These are phyloP conservation scores for Diplolepis rosae DNA, from an alignment of 2,888 invertebrate genomes.

Conservation along the genomic window DNA sequence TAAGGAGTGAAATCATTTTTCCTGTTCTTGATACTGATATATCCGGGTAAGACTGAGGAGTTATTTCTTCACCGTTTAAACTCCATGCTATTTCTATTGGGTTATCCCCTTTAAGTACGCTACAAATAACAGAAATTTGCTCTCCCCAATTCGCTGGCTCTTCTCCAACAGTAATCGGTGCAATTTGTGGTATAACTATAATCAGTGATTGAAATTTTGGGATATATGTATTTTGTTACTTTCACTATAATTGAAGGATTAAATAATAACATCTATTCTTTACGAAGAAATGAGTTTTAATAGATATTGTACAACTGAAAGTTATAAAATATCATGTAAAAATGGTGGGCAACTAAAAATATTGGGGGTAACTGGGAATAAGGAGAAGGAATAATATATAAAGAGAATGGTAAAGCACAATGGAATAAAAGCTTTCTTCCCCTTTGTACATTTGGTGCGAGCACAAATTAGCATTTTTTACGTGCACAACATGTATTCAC, in stretches of 20 bases:
- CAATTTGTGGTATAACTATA: slow-evolving; percentile 82
- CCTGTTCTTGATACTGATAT: slow-evolving; percentile 75
- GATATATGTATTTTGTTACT: not conserved
- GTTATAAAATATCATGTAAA: not conserved
- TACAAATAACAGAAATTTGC: slow-evolving; percentile 83
- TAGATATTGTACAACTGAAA: no score
- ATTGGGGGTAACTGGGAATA: not conserved
- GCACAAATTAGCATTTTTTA: not conserved
- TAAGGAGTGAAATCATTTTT: slow-evolving; percentile 75
- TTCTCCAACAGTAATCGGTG: slow-evolving; percentile 84
- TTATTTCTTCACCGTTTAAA: slow-evolving; percentile 69
- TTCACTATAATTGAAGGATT: not conserved
- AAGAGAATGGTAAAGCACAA: not conserved
- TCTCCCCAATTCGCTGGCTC: slow-evolving; percentile 87
- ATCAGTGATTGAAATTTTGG: not conserved
- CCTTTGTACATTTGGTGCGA: not conserved
- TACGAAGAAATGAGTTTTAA: no score
- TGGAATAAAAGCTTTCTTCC: not conserved
- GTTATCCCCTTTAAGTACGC: slow-evolving; percentile 84
- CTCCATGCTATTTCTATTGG: slow-evolving; percentile 78
- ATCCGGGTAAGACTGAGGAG: slow-evolving; percentile 64
- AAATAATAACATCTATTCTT: not conserved
- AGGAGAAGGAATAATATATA: not conserved
- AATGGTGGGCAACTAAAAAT: not conserved
- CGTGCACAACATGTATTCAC: slow-evolving; percentile 35